Base-by-base conservation (phyloP, 30 jellyfish, hydroid and myxozoan genomes). In the Hydractinia symbiolongicarpus region DNA sequence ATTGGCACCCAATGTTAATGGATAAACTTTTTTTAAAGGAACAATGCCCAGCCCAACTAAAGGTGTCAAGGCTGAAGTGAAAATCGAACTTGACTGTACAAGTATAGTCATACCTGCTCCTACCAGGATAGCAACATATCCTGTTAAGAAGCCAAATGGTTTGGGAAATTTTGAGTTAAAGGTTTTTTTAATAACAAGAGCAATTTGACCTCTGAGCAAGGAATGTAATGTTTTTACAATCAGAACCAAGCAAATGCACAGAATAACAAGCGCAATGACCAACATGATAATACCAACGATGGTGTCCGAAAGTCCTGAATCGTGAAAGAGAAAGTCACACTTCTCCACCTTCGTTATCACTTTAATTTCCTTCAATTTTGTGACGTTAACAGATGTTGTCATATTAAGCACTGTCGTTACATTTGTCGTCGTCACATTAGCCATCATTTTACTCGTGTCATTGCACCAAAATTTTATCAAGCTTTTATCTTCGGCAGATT, bases 31-130 rank as follows among this genome's bases (percentile, higher is more conserved):
- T 50, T 90, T 95, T 19, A 90, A 79, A 14, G 88, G 73, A 56
- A 90, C 80, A 50, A 90, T 85, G 4, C 97, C 97, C 60, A 90
- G 88, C 8, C 97, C 97, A 40, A 90, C 97, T 71, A 90, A 55
- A 49, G 97, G 97, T 21, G 97, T 90, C 61, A 90, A 53, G 6
- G 97, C 88, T 56, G 97, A 90, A 7, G 97, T 90, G 79, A 90
- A 90, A 40, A 90, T 90, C 6, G 97, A 90, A 76, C 97, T 90
- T 13, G 97, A 90, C 54, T 90, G 97, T 50, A 90, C 95, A 52
- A 90, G 73, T 78, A 90, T 77, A 5, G 97, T 90, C 62, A 90
- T 50, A 53, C 88, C 95, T 16, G 97, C 97, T 30, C 97, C 97
- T 58, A 90, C 90, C 14, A 85, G 13, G 54, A 90, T 80, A 57